Evolutionary conservation across 2,888 invertebrate genomes (phyloP).

Genomic region (Coremacera marginata): DNA sequence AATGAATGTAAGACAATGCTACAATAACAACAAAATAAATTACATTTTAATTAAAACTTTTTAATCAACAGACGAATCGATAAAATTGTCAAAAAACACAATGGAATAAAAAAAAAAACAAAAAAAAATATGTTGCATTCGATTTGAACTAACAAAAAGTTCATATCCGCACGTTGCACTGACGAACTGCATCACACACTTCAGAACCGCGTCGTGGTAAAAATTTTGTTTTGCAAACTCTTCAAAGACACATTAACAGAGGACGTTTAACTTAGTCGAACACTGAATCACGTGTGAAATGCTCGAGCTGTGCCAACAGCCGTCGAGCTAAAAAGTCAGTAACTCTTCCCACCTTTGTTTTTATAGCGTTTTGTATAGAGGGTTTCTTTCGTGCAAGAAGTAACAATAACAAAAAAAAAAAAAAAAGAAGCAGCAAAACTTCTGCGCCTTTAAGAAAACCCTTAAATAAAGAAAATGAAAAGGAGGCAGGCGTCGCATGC

Average conservation of each 20-base stretch:
- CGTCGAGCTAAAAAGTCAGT: slow-evolving; percentile 37
- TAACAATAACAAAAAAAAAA: slow-evolving; percentile 6
- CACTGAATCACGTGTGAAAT: slow-evolving; percentile 51
- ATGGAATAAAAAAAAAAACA: neutral
- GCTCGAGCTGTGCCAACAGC: slow-evolving; percentile 39
- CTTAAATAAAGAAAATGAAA: neutral
- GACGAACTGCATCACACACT: slow-evolving; percentile 19
- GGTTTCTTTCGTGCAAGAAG: slow-evolving; percentile 6
- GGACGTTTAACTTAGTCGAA: slow-evolving; percentile 46
- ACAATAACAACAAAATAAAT: slow-evolving; percentile 17
- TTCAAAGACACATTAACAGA: slow-evolving; percentile 20
- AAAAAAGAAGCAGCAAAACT: neutral
- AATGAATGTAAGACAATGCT: slow-evolving; percentile 5
- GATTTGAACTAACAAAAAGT: slow-evolving; percentile 13
- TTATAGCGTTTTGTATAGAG: neutral
- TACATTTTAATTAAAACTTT: slow-evolving; percentile 30
- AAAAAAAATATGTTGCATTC: neutral
- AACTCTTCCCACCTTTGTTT: slow-evolving; percentile 18
- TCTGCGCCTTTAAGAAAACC: neutral
- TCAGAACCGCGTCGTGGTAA: neutral
- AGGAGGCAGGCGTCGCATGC: neutral
- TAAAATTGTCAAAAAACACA: slow-evolving; percentile 38
- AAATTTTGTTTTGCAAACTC: neutral
- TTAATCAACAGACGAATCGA: slow-evolving; percentile 43
- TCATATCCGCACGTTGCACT: slow-evolving; percentile 7